phyloP scores from a whole-genome alignment of 2,797 vertebrate species.

The Heliangelus exortis region DNA sequence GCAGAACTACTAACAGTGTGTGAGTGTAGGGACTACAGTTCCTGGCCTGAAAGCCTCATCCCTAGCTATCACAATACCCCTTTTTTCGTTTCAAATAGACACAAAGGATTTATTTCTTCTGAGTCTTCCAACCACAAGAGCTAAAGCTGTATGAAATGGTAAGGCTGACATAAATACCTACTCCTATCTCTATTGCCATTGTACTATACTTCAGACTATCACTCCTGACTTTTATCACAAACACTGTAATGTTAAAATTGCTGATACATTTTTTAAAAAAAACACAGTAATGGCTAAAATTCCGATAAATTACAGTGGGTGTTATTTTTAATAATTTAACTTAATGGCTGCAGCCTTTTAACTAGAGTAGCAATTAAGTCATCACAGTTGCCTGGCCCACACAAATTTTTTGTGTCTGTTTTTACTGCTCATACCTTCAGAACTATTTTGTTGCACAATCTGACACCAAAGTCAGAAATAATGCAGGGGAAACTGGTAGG shows the following conservation, averaged over 20 bases:
- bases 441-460: constrained; percentile 51
- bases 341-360: constrained; percentile 72
- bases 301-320: constrained; percentile 66
- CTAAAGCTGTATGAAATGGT: not conserved
- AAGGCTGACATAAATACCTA: not conserved
- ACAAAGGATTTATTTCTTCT: not conserved
- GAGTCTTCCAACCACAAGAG: not conserved
- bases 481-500: constrained; percentile 39
- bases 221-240: constrained; percentile 39
- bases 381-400: constrained; percentile 64
- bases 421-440: constrained; percentile 65
- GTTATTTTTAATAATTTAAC: constrained; percentile 78
- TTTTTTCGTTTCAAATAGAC: not conserved
- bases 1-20: not conserved
- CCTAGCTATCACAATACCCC: not conserved
- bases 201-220: constrained; percentile 42
- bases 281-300: constrained; percentile 55
- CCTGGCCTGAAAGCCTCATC: not conserved
- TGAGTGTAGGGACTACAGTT: not conserved
- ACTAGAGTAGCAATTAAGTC: constrained; percentile 75
- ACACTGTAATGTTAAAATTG: constrained; percentile 50
- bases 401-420: constrained; percentile 67
- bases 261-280: constrained; percentile 22
- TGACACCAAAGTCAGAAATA: constrained; percentile 69
- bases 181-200: not conserved